phyloP scores from a whole-genome alignment of 2,888 invertebrate species.

The Escarpia spicata region DNA sequence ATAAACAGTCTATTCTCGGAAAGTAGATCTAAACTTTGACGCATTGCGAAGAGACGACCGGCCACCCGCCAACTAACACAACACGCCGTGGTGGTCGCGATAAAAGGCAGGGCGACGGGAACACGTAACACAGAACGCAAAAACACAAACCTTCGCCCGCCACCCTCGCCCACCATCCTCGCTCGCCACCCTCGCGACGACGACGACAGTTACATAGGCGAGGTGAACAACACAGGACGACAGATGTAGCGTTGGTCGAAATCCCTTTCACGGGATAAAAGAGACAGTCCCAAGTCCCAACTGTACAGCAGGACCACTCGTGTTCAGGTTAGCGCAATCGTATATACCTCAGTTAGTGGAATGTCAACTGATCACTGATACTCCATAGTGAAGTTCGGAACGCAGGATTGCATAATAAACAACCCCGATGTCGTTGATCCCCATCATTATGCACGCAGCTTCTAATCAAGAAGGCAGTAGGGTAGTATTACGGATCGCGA shows the following conservation, averaged over 20 bases:
- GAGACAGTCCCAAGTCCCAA: neutral
- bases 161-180: neutral
- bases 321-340: neutral
- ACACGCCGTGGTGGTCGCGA: neutral
- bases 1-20: constrained; percentile 16
- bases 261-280: neutral
- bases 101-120: neutral
- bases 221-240: neutral
- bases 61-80: neutral
- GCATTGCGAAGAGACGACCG: neutral
- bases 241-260: neutral
- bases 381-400: neutral
- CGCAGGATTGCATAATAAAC: neutral
- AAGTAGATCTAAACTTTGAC: constrained; percentile 1
- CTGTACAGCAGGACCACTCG: neutral
- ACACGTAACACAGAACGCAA: neutral
- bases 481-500: neutral
- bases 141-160: neutral
- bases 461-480: neutral
- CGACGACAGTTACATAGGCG: neutral
- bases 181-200: neutral
- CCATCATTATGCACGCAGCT: neutral
- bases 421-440: neutral
- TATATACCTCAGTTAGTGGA: neutral
- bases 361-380: too few relatives aligned